Evolutionary conservation across 2,797 vertebrate genomes (phyloP).

Genomic region (Protosalanx chinensis): DNA sequence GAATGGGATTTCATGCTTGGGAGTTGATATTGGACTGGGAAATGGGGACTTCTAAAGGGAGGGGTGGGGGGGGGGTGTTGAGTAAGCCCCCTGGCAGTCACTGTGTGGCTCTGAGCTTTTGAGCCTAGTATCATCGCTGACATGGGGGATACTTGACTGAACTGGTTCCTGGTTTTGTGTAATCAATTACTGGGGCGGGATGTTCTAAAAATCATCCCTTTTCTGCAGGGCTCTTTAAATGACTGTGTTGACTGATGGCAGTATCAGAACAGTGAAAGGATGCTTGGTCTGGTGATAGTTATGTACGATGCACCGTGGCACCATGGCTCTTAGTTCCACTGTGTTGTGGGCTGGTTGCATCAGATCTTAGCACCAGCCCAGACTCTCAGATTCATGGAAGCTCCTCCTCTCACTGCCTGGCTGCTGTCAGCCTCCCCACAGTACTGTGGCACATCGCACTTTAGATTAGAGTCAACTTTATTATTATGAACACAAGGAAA

Average conservation of each 20-base stretch:
- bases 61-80: background rate
- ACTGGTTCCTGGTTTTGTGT: background rate
- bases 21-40: conserved; percentile 29
- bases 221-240: background rate
- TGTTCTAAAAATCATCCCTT: background rate
- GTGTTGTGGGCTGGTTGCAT: too few species aligned
- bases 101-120: conserved; percentile 20
- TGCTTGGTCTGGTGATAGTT: background rate
- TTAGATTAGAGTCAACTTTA: too few species aligned
- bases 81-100: conserved; percentile 21
- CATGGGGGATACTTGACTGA: background rate
- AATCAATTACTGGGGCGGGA: too few species aligned
- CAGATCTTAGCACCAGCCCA: too few species aligned
- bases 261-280: background rate
- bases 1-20: conserved; percentile 36
- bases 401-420: too few species aligned
- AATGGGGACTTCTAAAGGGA: conserved; percentile 15
- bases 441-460: too few species aligned
- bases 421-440: too few species aligned
- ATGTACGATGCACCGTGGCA: background rate
- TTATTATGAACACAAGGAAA: too few species aligned
- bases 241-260: background rate
- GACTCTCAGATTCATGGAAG: too few species aligned
- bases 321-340: too few species aligned
- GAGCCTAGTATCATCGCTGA: conserved; percentile 4